Conservation (phyloP, 2,113 vertebrate species). For the Capreolus pygargus region DNA sequence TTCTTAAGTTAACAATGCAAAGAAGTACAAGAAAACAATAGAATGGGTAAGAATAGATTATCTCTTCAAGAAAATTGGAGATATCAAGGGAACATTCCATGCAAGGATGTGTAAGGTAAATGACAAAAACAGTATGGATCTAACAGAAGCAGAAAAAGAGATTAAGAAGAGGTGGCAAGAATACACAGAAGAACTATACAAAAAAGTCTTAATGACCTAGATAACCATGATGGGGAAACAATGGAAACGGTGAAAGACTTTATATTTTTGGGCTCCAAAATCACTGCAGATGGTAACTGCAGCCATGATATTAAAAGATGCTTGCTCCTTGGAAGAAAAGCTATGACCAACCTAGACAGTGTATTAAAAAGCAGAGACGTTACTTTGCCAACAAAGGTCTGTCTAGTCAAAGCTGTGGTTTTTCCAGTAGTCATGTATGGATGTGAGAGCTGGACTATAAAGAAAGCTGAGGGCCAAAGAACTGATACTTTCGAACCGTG, state of each 20-base stretch:
- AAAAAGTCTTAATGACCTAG: background rate
- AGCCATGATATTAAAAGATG: background rate
- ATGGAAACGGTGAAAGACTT: background rate
- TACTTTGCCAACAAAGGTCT: background rate
- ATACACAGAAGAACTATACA: background rate
- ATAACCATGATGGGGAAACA: background rate
- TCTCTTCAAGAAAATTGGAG: background rate
- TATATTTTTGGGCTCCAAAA: rapidly evolving
- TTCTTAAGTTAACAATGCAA: background rate
- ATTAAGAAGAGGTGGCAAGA: background rate
- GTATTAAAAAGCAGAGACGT: background rate
- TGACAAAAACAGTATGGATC: background rate
- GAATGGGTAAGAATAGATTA: background rate
- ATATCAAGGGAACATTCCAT: background rate
- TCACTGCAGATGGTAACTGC: background rate
- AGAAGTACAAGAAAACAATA: background rate
- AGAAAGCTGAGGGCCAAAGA: background rate
- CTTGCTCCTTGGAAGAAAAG: background rate
- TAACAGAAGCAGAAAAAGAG: background rate
- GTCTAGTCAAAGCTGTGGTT: background rate
- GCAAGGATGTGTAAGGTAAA: background rate
- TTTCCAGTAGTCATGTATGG: background rate
- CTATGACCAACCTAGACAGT: background rate
- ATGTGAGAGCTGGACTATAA: background rate
- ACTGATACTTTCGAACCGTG: background rate